phyloP scores from a whole-genome alignment of 30 jellyfish, hydroid and myxozoan species.

The Aurelia sp. region DNA sequence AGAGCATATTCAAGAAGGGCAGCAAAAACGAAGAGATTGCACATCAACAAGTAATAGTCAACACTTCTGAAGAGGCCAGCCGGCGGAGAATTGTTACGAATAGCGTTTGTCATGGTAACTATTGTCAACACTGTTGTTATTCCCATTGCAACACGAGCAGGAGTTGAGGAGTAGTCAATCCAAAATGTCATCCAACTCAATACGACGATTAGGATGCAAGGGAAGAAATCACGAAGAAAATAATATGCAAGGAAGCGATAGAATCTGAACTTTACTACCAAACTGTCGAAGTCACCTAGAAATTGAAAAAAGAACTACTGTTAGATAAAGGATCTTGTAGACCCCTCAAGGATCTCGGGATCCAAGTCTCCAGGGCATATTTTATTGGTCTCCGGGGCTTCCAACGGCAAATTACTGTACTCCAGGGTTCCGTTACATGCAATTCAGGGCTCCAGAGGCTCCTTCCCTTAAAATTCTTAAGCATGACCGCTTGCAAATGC shows the following conservation, averaged over 20 bases:
- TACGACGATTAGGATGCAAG: constrained; percentile 85
- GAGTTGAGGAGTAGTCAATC: constrained; percentile 79
- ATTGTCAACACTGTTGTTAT: constrained; percentile 92
- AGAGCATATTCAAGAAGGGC: constrained; percentile 88
- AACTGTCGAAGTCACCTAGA: constrained; percentile 71
- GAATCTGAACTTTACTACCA: constrained; percentile 47
- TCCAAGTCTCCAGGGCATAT: too few species aligned
- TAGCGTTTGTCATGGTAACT: constrained; percentile 86
- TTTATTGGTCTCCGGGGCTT: too few species aligned
- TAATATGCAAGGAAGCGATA: constrained; percentile 73
- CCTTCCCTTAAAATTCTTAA: too few species aligned
- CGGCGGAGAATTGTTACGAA: constrained; percentile 77
- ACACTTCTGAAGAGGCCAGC: constrained; percentile 82
- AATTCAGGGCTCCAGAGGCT: too few species aligned
- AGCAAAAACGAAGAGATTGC: constrained; percentile 88
- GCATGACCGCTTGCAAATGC: too few species aligned
- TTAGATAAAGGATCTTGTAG: too few species aligned
- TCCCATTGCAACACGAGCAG: constrained; percentile 96
- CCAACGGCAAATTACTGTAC: too few species aligned
- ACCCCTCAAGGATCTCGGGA: too few species aligned
- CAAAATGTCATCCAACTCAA: constrained; percentile 90
- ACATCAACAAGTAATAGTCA: constrained; percentile 78
- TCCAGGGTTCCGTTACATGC: too few species aligned
- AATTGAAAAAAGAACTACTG: neutral
- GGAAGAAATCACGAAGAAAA: constrained; percentile 84